Percentiles rank a stretch among this genome's conserved stretches.
These are phyloP conservation scores for Drosophila koepferae DNA, from an alignment of 2,888 invertebrate genomes.

Conservation along the genomic window DNA sequence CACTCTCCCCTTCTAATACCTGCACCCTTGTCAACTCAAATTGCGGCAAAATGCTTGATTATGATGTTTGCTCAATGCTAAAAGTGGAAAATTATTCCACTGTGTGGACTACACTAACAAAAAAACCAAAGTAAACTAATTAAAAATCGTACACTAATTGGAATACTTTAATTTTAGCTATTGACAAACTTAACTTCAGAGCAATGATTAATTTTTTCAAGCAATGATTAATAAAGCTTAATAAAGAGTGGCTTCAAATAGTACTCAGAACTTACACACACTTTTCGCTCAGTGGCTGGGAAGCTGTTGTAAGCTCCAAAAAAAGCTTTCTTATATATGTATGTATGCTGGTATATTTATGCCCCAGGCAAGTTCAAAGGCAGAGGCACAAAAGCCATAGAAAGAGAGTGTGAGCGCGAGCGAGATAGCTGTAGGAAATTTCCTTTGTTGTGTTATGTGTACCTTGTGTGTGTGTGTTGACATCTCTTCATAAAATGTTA, in stretches of 20 bases:
- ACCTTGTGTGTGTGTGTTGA: constrained; percentile 37
- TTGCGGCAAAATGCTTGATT: constrained; percentile 70
- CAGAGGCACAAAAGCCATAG: constrained; percentile 16
- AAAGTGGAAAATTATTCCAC: constrained; percentile 56
- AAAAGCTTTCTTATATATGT: constrained; percentile 37
- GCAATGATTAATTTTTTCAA: neutral
- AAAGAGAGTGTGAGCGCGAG: constrained; percentile 1
- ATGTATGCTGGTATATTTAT: constrained; percentile 1
- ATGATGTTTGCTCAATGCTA: constrained; percentile 65
- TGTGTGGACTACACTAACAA: constrained; percentile 43
- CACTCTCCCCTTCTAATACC: neutral
- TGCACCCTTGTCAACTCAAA: constrained; percentile 43
- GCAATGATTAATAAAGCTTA: neutral
- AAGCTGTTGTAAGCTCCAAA: constrained; percentile 46
- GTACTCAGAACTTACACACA: neutral
- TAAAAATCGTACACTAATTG: neutral
- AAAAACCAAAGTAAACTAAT: constrained; percentile 9
- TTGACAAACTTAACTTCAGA: neutral
- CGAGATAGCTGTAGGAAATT: constrained; percentile 26
- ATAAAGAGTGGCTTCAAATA: neutral
- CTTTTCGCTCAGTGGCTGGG: constrained; percentile 31
- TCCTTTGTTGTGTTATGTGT: constrained; percentile 54
- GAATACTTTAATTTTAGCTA: neutral
- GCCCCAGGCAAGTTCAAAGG: constrained; percentile 66
- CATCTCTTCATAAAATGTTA: constrained; percentile 63